These are phyloP conservation scores for Phyllopteryx taeniolatus DNA, from an alignment of 2,113 vertebrate species.

Conservation along the genomic window DNA sequence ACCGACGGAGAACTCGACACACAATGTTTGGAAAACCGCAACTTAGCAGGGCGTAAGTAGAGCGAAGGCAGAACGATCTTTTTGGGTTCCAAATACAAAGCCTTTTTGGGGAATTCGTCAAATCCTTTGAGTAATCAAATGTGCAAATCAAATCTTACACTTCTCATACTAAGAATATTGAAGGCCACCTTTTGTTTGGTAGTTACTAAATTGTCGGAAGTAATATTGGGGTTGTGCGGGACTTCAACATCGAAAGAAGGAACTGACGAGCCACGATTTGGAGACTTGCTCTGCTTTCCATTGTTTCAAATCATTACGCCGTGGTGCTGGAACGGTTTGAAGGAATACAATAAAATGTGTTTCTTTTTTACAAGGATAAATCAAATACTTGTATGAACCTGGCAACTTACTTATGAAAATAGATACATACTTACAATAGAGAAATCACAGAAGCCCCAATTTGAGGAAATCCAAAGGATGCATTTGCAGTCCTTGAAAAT, in stretches of 20 bases:
- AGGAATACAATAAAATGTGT: no score
- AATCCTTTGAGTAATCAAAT: not conserved
- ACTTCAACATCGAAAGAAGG: not conserved
- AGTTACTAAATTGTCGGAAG: not conserved
- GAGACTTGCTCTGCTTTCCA: not conserved
- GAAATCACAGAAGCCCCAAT: no score
- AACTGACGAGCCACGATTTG: not conserved
- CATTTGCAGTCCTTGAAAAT: no score
- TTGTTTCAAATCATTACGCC: no score
- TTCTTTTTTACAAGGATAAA: no score
- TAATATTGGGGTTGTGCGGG: not conserved
- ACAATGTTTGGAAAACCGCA: slow-evolving; percentile 35
- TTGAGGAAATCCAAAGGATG: no score
- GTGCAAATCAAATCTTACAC: not conserved
- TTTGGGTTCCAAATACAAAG: not conserved
- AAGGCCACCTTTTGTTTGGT: not conserved
- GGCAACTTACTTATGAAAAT: no score
- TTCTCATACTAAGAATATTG: not conserved
- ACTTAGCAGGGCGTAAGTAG: not conserved
- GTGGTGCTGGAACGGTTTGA: no score
- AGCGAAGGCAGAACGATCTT: not conserved
- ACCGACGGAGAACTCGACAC: slow-evolving; percentile 56
- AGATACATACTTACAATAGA: no score
- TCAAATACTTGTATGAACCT: no score
- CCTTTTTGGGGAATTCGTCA: not conserved